These are phyloP conservation scores for Mizuhopecten yessoensis DNA, from an alignment of 1,140 invertebrate species.

Conservation along the genomic window DNA sequence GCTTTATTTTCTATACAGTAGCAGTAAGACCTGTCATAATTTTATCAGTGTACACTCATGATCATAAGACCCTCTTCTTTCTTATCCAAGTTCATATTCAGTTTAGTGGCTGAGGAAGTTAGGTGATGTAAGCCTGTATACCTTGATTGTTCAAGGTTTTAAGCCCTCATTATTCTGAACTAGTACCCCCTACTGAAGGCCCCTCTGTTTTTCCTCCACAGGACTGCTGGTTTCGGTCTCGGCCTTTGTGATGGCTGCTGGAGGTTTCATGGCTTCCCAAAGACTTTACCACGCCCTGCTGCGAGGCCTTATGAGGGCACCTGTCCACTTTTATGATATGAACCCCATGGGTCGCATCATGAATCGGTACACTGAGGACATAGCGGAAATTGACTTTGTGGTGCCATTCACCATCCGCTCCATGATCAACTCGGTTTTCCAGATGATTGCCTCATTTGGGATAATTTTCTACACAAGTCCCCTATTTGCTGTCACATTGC, in stretches of 20 bases:
- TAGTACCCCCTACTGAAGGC: background rate
- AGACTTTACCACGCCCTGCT: constrained; percentile 78
- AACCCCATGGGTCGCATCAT: constrained; percentile 91
- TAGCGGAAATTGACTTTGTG: constrained; percentile 84
- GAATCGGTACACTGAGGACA: constrained; percentile 87
- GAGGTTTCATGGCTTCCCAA: constrained; percentile 80
- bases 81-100: too few species aligned
- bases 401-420: constrained; percentile 85
- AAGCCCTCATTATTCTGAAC: too few species aligned
- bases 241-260: constrained; percentile 77
- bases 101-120: too few species aligned
- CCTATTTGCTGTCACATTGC: constrained; percentile 90
- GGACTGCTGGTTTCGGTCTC: constrained; percentile 74
- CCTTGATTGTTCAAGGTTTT: too few species aligned
- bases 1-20: too few species aligned
- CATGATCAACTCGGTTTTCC: constrained; percentile 83
- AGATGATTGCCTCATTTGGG: constrained; percentile 93
- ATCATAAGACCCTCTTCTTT: too few species aligned
- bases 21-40: too few species aligned
- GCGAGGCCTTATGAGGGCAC: constrained; percentile 87
- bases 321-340: constrained; percentile 89
- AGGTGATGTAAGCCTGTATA: too few species aligned
- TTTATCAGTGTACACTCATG: too few species aligned
- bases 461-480: constrained; percentile 95
- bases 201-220: constrained; percentile 66